A percentile compares a stretch with the other conserved stretches of the same genome.
These are phyloP conservation scores for Mantis religiosa DNA, from an alignment of 2,888 invertebrate genomes.

Conservation along the genomic window DNA sequence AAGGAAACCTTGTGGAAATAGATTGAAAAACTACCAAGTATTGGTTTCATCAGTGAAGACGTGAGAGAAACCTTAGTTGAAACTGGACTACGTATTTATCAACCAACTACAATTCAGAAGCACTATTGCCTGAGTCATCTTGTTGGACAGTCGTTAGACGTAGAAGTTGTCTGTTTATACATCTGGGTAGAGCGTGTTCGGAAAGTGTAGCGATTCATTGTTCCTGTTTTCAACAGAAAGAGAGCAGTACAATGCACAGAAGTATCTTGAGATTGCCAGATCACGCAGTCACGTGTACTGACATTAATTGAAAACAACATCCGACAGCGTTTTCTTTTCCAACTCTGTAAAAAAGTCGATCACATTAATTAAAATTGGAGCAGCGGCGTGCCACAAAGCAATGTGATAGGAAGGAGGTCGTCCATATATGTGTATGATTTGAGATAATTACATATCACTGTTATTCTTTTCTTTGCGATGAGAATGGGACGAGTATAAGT, in stretches of 20 bases:
- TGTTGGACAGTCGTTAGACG: no score
- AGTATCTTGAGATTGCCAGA: background rate
- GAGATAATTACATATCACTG: background rate
- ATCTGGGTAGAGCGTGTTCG: no score
- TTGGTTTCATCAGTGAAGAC: no score
- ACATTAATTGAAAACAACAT: background rate
- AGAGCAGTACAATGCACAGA: background rate
- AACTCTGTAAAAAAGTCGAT: background rate
- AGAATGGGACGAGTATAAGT: background rate
- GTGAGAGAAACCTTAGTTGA: no score
- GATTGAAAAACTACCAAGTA: no score
- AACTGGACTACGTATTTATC: no score
- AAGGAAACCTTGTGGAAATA: no score
- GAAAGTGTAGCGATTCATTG: background rate
- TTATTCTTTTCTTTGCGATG: background rate
- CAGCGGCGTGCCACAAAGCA: background rate
- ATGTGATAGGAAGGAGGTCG: background rate
- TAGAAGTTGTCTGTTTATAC: no score
- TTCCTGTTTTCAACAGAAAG: background rate
- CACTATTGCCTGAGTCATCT: no score
- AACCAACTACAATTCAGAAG: no score
- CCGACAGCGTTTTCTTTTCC: background rate
- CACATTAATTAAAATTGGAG: background rate
- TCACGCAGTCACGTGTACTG: background rate
- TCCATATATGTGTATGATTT: background rate